These are phyloP conservation scores for Amaurobius ferox DNA, from an alignment of 2,888 invertebrate genomes.

Conservation along the genomic window DNA sequence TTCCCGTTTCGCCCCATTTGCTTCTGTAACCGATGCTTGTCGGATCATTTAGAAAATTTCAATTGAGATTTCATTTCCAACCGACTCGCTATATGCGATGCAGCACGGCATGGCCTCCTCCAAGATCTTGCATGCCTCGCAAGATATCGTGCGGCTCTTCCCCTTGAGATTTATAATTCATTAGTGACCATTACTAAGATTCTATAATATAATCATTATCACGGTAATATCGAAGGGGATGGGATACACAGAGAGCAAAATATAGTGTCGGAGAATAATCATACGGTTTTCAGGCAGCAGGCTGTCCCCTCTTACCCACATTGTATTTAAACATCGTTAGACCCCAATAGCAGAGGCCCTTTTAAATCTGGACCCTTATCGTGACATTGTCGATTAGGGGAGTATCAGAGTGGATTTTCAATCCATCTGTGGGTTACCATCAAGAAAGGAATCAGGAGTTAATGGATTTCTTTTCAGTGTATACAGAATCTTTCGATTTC, in stretches of 20 bases:
- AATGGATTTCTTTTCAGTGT: conserved; percentile 41
- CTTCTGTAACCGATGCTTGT: no score
- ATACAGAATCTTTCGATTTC: conserved; percentile 52
- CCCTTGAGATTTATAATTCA: conserved; percentile 55
- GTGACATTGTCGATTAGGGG: conserved; percentile 66
- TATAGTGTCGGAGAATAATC: conserved; percentile 23
- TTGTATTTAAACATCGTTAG: conserved; percentile 68
- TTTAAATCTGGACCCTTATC: conserved; percentile 21
- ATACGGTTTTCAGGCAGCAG: conserved; percentile 21
- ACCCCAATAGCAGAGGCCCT: conserved; percentile 31
- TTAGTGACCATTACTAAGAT: conserved; percentile 11
- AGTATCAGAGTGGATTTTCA: conserved; percentile 13
- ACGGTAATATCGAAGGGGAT: background rate
- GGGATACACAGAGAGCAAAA: background rate
- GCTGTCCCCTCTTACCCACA: conserved; percentile 24
- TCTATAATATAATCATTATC: conserved; percentile 65
- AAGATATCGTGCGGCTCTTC: conserved; percentile 20
- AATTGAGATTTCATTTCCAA: no score
- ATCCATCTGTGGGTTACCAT: conserved; percentile 52
- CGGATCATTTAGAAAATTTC: no score
- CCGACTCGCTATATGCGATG: background rate
- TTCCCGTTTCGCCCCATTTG: no score
- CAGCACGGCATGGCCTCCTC: background rate
- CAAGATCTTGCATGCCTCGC: conserved; percentile 59
- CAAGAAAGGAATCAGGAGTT: conserved; percentile 12